These are phyloP conservation scores for Temnothorax unifasciatus DNA, from an alignment of 2,888 invertebrate genomes.

Conservation along the genomic window DNA sequence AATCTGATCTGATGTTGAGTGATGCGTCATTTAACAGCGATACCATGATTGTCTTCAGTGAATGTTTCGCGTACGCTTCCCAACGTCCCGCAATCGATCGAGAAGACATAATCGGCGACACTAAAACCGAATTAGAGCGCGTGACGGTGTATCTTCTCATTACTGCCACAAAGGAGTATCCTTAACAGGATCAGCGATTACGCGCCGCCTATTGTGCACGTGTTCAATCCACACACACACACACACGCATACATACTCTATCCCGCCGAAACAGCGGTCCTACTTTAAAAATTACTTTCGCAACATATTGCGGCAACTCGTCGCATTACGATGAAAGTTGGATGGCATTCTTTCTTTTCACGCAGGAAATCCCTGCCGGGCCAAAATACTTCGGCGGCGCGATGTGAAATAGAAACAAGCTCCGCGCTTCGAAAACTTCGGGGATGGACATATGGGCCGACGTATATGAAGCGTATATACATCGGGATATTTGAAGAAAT, in stretches of 20 bases:
- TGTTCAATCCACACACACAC: background rate
- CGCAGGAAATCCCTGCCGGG: conserved; percentile 55
- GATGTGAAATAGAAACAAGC: conserved; percentile 53
- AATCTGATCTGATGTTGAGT: conserved; percentile 71
- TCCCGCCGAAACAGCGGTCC: background rate
- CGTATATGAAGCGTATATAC: background rate
- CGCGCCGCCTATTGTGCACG: background rate
- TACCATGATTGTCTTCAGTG: conserved; percentile 43
- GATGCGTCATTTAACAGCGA: conserved; percentile 72
- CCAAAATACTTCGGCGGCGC: conserved; percentile 53
- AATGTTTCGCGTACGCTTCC: conserved; percentile 46
- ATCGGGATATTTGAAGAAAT: conserved; percentile 22
- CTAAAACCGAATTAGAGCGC: conserved; percentile 39
- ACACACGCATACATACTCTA: background rate
- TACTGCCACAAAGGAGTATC: conserved; percentile 3
- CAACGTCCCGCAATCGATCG: conserved; percentile 37
- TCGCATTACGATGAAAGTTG: conserved; percentile 63
- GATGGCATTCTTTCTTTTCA: conserved; percentile 41
- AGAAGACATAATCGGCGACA: conserved; percentile 35
- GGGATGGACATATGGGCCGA: conserved; percentile 20
- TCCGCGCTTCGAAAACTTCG: conserved; percentile 37
- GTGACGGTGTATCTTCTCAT: conserved; percentile 10
- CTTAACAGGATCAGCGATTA: conserved; percentile 35
- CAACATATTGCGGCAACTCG: conserved; percentile 61
- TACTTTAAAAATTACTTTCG: conserved; percentile 57